Conservation (phyloP, 2,797 vertebrate species). For the Peromyscus aztecus region DNA sequence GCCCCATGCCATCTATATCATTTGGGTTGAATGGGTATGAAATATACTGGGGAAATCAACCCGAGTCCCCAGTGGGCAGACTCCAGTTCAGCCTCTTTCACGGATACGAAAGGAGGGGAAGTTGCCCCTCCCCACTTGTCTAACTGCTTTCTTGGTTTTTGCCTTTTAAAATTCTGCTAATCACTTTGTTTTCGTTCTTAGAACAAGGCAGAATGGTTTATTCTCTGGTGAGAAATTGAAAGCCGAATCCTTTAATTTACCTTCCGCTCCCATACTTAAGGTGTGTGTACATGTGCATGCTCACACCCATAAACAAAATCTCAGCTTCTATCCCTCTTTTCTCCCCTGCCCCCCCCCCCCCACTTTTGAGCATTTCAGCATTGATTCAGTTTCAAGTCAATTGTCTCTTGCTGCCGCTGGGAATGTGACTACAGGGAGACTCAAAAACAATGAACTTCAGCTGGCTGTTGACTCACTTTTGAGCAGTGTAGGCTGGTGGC, state of each 20-base stretch:
- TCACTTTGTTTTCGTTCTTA: constrained; percentile 55
- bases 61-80: not conserved
- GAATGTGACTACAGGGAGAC: constrained; percentile 12
- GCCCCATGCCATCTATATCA: constrained; percentile 6
- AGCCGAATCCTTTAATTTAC: constrained; percentile 16
- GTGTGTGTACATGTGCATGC: too few relatives aligned
- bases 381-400: constrained; percentile 54
- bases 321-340: not conserved
- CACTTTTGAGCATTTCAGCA: not conserved
- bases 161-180: constrained; percentile 56
- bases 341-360: not conserved
- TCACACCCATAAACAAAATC: not conserved
- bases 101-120: not conserved
- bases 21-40: constrained; percentile 58
- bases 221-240: constrained; percentile 35
- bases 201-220: constrained; percentile 10
- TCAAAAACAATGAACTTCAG: constrained; percentile 50
- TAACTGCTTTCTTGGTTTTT: constrained; percentile 12
- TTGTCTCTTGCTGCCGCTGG: constrained; percentile 52
- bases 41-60: constrained; percentile 49
- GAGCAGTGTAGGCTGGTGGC: constrained; percentile 74
- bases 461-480: constrained; percentile 79
- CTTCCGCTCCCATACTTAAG: not conserved
- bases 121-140: not conserved
- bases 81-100: not conserved